Percentiles rank a stretch among this genome's conserved stretches.
These are phyloP conservation scores for Arctopsyche grandis DNA, from an alignment of 1,140 invertebrate genomes.

Conservation along the genomic window DNA sequence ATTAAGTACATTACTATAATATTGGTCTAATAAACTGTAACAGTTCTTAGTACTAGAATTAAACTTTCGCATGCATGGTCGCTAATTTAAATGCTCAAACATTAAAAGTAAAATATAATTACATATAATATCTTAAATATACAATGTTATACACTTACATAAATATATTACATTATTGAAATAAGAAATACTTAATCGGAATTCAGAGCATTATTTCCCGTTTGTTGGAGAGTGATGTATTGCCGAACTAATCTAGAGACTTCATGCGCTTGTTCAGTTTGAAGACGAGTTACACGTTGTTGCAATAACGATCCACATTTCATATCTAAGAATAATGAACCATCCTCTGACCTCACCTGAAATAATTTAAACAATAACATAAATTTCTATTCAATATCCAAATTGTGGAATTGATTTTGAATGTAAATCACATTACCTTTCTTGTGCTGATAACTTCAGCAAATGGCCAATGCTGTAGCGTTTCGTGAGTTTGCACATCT, in stretches of 20 bases:
- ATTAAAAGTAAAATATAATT: too few relatives aligned
- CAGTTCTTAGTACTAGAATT: too few relatives aligned
- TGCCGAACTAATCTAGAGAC: slow-evolving; percentile 95
- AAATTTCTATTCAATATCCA: slow-evolving; percentile 3
- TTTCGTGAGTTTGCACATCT: slow-evolving; percentile 91
- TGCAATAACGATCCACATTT: slow-evolving; percentile 97
- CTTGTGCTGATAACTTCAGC: slow-evolving; percentile 95
- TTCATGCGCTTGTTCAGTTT: slow-evolving; percentile 96
- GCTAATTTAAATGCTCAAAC: too few relatives aligned
- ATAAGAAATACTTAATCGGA: slow-evolving; percentile 41
- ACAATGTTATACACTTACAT: background rate
- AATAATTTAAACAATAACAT: slow-evolving; percentile 22
- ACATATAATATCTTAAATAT: background rate
- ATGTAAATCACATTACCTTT: slow-evolving; percentile 73
- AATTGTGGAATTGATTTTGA: slow-evolving; percentile 9
- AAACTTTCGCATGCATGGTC: too few relatives aligned
- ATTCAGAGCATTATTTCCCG: slow-evolving; percentile 45
- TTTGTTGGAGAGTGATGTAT: slow-evolving; percentile 80
- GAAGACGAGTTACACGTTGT: slow-evolving; percentile 92
- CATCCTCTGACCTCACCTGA: slow-evolving; percentile 85
- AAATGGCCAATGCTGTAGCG: slow-evolving; percentile 90
- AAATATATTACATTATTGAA: background rate
- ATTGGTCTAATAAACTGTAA: too few relatives aligned
- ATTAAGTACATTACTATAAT: too few relatives aligned
- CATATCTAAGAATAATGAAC: slow-evolving; percentile 94